Conservation (phyloP, 1,140 invertebrate genomes). For the Semibalanus balanoides region DNA sequence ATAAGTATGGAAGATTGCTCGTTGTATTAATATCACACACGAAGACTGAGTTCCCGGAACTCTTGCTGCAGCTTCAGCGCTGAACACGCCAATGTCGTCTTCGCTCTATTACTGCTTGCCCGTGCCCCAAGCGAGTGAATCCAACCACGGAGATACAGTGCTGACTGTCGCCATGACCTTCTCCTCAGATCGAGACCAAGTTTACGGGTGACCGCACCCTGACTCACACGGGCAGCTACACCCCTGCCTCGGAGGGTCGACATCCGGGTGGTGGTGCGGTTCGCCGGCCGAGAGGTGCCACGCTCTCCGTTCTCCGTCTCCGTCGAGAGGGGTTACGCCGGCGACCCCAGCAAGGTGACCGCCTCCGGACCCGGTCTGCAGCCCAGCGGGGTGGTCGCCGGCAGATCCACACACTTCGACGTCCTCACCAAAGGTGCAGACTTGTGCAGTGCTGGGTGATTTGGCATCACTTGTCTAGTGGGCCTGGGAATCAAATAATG, state of each 20-base stretch:
- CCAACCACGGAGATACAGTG: no score
- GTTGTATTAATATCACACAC: no score
- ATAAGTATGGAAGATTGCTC: no score
- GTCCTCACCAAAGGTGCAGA: slow-evolving; percentile 57
- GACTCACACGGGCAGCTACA: slow-evolving; percentile 64
- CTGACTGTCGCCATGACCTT: background rate
- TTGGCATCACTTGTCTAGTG: background rate
- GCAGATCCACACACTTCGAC: slow-evolving; percentile 69
- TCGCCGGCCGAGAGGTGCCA: slow-evolving; percentile 53
- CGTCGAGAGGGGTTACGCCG: slow-evolving; percentile 60
- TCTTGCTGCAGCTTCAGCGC: no score
- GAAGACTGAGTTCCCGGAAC: no score
- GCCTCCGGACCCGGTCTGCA: slow-evolving; percentile 71
- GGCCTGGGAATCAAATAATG: background rate
- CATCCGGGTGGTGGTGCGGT: slow-evolving; percentile 56
- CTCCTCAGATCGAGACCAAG: slow-evolving; percentile 48
- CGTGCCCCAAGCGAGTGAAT: no score
- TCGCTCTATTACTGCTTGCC: no score
- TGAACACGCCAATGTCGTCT: no score
- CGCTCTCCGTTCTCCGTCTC: slow-evolving; percentile 60
- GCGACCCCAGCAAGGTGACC: slow-evolving; percentile 69
- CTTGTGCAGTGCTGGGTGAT: background rate
- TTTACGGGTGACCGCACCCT: slow-evolving; percentile 77
- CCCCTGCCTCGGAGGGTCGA: slow-evolving; percentile 61
- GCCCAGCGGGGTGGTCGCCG: slow-evolving; percentile 55